Conservation (phyloP, 2,888 invertebrate species). For the Lypha dubia region DNA sequence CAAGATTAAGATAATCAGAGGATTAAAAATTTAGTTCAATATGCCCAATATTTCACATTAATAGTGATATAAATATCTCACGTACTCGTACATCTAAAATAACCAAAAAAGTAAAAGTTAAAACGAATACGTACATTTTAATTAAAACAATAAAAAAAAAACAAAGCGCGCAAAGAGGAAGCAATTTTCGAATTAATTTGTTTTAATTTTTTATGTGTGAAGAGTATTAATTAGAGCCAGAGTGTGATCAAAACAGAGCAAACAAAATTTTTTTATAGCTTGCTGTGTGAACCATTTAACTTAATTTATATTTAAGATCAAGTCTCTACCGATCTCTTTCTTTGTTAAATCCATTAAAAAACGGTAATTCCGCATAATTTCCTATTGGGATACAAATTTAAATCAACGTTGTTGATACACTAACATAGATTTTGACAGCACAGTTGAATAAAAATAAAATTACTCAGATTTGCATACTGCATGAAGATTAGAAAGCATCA, state of each 20-base stretch:
- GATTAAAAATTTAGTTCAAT: background rate
- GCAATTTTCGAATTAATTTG: conserved; percentile 51
- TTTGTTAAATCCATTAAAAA: conserved; percentile 17
- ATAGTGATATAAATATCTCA: background rate
- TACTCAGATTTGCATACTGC: background rate
- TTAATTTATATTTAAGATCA: conserved; percentile 41
- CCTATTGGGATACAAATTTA: conserved; percentile 58
- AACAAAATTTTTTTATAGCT: conserved; percentile 1
- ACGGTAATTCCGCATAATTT: conserved; percentile 65
- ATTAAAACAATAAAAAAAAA: conserved; percentile 40
- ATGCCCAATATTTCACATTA: too few relatives aligned
- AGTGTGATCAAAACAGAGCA: conserved; percentile 39
- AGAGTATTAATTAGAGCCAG: conserved; percentile 63
- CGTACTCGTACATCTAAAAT: background rate
- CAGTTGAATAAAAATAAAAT: conserved; percentile 1
- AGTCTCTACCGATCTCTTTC: conserved; percentile 6
- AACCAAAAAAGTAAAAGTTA: conserved; percentile 50
- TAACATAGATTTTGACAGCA: conserved; percentile 59
- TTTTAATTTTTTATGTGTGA: conserved; percentile 42
- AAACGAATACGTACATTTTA: conserved; percentile 13
- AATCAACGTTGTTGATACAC: conserved; percentile 53
- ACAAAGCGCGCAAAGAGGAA: conserved; percentile 54
- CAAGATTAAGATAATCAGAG: background rate
- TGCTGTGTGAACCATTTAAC: conserved; percentile 43
- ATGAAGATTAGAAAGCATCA: conserved; percentile 17